phyloP scores from a whole-genome alignment of 1,140 invertebrate genomes.

The Zaprionus davidi region DNA sequence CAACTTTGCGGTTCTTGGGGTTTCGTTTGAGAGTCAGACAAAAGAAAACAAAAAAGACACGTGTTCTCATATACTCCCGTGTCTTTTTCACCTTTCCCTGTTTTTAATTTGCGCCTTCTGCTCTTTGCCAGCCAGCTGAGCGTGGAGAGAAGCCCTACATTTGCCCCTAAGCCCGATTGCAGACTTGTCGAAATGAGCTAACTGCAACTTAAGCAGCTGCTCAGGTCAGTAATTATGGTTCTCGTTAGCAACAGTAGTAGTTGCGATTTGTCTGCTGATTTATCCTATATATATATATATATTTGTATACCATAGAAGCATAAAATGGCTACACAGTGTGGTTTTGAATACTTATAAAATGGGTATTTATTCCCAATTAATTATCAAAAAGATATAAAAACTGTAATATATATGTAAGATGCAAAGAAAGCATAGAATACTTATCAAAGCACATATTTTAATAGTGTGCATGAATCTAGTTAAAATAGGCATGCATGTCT shows the following conservation, averaged over 20 bases:
- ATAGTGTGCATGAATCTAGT: too few relatives aligned
- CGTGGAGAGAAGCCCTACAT: neutral
- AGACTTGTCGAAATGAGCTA: conserved; percentile 35
- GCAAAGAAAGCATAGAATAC: too few relatives aligned
- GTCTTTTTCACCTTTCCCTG: conserved; percentile 35
- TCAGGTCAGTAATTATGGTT: conserved; percentile 64
- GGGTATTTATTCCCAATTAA: too few relatives aligned
- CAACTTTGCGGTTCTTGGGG: conserved; percentile 53
- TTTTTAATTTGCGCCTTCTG: conserved; percentile 58
- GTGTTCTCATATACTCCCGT: conserved; percentile 27
- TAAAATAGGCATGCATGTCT: too few relatives aligned
- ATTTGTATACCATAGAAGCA: too few relatives aligned
- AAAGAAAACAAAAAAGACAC: conserved; percentile 1
- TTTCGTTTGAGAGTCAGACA: conserved; percentile 42
- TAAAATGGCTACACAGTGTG: too few relatives aligned
- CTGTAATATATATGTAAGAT: too few relatives aligned
- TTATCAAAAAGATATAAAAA: too few relatives aligned
- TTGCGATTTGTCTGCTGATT: conserved; percentile 20
- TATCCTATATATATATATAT: neutral
- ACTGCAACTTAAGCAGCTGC: conserved; percentile 44
- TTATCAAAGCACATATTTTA: too few relatives aligned
- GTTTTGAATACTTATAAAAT: too few relatives aligned
- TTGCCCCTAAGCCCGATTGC: conserved; percentile 12
- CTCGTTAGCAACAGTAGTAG: conserved; percentile 1
- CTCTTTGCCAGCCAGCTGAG: conserved; percentile 30